phyloP scores from a whole-genome alignment of 1,140 invertebrate genomes.

The Zaprionus nigranus region DNA sequence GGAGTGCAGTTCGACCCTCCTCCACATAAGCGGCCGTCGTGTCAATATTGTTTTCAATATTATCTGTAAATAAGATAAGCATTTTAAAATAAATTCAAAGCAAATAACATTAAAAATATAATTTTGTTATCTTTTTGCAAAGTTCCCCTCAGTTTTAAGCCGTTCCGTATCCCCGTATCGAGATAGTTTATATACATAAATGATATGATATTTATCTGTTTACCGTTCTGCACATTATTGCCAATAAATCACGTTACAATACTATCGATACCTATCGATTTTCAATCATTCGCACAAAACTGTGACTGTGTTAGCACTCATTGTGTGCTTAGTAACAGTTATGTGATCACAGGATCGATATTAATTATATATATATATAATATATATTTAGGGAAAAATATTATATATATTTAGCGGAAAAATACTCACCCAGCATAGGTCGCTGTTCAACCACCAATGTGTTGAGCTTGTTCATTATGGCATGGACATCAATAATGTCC shows the following conservation, averaged over 20 bases:
- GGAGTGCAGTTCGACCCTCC: constrained; percentile 90
- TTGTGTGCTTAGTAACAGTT: not conserved
- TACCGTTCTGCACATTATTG: not conserved
- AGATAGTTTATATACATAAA: not conserved
- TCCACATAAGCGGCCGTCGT: constrained; percentile 91
- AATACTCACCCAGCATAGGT: constrained; percentile 90
- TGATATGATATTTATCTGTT: not conserved
- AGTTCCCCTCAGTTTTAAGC: too few species aligned
- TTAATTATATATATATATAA: too few species aligned
- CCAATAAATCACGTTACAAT: not conserved
- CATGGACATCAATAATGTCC: constrained; percentile 95
- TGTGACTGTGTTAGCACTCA: not conserved
- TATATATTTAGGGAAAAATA: too few species aligned
- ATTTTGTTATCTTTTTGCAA: not conserved
- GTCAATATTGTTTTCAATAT: constrained; percentile 95
- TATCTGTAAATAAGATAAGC: constrained; percentile 87
- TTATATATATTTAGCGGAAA: not conserved
- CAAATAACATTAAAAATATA: not conserved
- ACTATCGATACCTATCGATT: not conserved
- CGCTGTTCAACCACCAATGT: constrained; percentile 93
- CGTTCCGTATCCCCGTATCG: not conserved
- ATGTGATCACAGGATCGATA: not conserved
- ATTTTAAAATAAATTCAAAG: constrained; percentile 14
- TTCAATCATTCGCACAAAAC: not conserved
- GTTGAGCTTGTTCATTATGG: constrained; percentile 95